Base-by-base conservation (phyloP, 2,888 invertebrate genomes). In the Drymonia ruficornis region DNA sequence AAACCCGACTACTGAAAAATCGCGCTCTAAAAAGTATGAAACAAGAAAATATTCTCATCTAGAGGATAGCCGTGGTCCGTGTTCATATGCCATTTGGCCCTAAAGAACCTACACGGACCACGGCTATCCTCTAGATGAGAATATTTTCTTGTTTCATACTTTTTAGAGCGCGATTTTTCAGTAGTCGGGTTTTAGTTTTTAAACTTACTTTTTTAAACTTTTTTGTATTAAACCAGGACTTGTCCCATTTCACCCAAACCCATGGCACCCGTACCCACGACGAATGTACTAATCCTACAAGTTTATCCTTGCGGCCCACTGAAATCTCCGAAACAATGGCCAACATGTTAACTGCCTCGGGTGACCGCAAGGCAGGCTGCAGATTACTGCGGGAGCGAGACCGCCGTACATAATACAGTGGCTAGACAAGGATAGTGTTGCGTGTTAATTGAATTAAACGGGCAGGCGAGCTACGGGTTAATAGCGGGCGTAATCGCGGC, bases 321-420 rank as follows among this genome's bases (percentile, higher is more conserved):
- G 67, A 76, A 76, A 70, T 75, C 77, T 74, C 78, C 70, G 70
- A 79, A 84, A 87, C 86, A 84, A 86, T 82, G 83, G 83, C 72
- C 73, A 81, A 77, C 86, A 85, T 85, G 86, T 82, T 87, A 85
- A 85, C 84, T 83, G 72, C 82, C 78, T 76, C 60, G 80, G 82
- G 80, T 78, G 78, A 80, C 83, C 83, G 77, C 83, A 81, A 81
- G 79, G 61, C 67, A 67, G 65, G 65, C 62, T 70, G 66, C 68
- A 78, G 77, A 78, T 78, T 78, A 78, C 74, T 59, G 65, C 51
- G 63, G 43, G 45, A 67, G 18, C 50, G 56, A 59, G 69, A 65
- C 36, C 51, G 45, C 52, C 38, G 49, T 54, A 57, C 15, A 48
- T 19, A 49, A 42, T 18, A 7, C 11, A 2, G 15, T 28, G 11